Base-by-base conservation (phyloP, 2,888 invertebrate genomes). In the Orthonevra nobilis region DNA sequence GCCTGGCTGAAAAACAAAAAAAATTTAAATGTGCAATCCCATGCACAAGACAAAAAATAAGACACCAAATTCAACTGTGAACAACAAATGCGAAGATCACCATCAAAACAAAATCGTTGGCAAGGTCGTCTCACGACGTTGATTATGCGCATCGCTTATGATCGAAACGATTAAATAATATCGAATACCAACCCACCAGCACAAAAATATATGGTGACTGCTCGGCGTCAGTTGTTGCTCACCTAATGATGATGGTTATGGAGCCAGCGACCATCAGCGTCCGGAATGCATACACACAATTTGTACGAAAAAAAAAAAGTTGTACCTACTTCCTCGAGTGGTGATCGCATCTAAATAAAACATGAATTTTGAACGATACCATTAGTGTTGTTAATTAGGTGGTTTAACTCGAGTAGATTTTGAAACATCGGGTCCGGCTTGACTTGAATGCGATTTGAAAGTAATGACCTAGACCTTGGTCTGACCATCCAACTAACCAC, bases 71-170 rank as follows among this genome's bases (percentile, higher is more conserved):
- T 46, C 34, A 23, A n/a, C n/a, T n/a, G n/a, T n/a, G n/a, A n/a
- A 58, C 40, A 69, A 69, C 56, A 63, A 64, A 61, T 50, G 46
- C 79, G 66, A 68, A 79, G 40, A 68, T 56, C 61, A 50, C 34
- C 66, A 79, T 68, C 73, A 79, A 79, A 79, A 73, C 73, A 73
- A 79, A 79, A 79, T 79, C 66, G 72, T 61, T 73, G 73, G 54
- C 79, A 79, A 79, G 79, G 79, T 79, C 79, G 79, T 79, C 79
- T 61, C 73, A 19, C 73, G 79, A 73, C 60, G 79, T 66, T 79
- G 79, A 73, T 79, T 79, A 79, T 79, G 79, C 73, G 68, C 73
- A 73, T 79, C 68, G 56, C 56, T 79, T 73, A 79, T 56, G 66
- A 66, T 66, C 54, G 48, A 28, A 79, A 20, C 73, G 60, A 72